Evolutionary conservation across 2,797 vertebrate genomes (phyloP).

Genomic region (Takifugu rubripes): DNA sequence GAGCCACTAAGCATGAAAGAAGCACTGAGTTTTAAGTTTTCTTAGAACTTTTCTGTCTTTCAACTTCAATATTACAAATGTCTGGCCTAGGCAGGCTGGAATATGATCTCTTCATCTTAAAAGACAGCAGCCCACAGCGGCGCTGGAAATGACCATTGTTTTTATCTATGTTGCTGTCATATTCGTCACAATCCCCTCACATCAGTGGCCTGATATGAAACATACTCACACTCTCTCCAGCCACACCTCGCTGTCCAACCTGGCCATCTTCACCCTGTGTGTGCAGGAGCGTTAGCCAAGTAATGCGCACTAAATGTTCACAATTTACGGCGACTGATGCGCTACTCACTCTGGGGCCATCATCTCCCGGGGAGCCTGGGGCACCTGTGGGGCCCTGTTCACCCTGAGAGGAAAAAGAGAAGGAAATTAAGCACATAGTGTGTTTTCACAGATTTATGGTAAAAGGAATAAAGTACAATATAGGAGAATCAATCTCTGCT

Average conservation of each 20-base stretch:
- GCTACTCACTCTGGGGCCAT: conserved; percentile 87
- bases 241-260: conserved; percentile 90
- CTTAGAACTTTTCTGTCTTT: conserved; percentile 31
- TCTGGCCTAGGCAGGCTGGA: conserved; percentile 41
- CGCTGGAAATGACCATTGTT: not conserved
- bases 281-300: conserved; percentile 5
- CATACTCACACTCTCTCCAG: conserved; percentile 91
- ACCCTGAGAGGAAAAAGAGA: conserved; percentile 75
- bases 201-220: conserved; percentile 1
- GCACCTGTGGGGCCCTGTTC: conserved; percentile 86
- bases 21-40: conserved; percentile 24
- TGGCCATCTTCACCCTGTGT: conserved; percentile 94
- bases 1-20: conserved; percentile 5
- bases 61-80: conserved; percentile 32
- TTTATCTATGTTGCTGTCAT: not conserved
- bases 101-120: conserved; percentile 21
- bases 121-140: not conserved
- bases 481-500: conserved; percentile 41
- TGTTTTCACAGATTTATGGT: conserved; percentile 11
- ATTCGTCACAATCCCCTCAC: not conserved
- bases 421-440: conserved; percentile 20
- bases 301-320: not conserved
- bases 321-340: not conserved
- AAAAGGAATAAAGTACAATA: conserved; percentile 11
- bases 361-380: conserved; percentile 92